Evolutionary conservation across 1,140 invertebrate genomes (phyloP), one percentile per base, ranked within the genome.

Genomic region (Steinernema feltiae): DNA sequence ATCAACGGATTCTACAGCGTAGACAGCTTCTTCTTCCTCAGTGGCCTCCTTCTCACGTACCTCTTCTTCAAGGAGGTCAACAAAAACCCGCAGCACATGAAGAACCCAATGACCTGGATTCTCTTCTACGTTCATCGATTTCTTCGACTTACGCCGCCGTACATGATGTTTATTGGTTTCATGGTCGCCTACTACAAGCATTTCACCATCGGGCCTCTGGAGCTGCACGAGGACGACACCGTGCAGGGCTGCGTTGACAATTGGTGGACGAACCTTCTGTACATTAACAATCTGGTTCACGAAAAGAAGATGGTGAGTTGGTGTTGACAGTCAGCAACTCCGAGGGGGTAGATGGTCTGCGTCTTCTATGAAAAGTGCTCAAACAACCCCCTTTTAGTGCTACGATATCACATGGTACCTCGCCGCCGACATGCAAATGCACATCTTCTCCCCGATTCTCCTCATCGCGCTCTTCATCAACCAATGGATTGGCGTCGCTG

Each of bases 351-450:
- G 41, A 12, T 46, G 41, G 18, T 41, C 35, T 41, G 18, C 35
- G 7, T 41, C 35, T 41, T 41, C 18, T 41, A 7, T 41, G 7
- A 63, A 63, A 17, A 3, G 15, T 3, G 24, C 53, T 63, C 53
- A 15, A n/a, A n/a, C n/a, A 63, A 21, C 53, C 24, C 12, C 7
- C 3, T 63, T 32, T 70, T 46, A 75, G 1, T 78, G 77, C 63
- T 78, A 78, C 27, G 73, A 41, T n/a, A 29, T 35, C 82, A 82
- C 87, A 0, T 89, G 88, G 88, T 89, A 88, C 73, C 73, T 89
- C 17, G 85, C 88, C 17, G 87, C 88, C 48, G 88, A 89, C 74
- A 88, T 88, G 85, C 88, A 89, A 80, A 85, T 89, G 48, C 88
- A 88, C 74, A 1, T 78, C 18, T 30, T 78, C n/a, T 73, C 77